Evolutionary conservation across 2,797 vertebrate genomes (phyloP).

Genomic region (Lacerta viridis): DNA sequence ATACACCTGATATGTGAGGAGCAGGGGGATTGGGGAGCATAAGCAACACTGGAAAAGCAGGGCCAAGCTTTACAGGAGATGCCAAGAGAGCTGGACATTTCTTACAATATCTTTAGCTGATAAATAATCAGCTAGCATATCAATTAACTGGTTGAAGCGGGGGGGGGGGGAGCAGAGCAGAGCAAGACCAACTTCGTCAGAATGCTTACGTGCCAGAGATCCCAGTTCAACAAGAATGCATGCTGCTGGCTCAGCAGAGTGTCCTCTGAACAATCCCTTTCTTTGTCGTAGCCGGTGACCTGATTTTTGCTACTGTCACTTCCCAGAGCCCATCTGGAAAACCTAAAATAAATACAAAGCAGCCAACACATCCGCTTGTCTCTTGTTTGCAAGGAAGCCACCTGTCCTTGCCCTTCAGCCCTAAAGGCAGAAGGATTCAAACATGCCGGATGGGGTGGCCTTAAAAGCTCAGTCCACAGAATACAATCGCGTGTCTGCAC

Average conservation of each 20-base stretch:
- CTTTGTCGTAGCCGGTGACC: background rate
- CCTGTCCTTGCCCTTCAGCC: background rate
- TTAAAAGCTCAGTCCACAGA: background rate
- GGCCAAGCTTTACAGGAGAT: background rate
- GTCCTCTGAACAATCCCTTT: background rate
- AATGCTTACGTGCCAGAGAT: background rate
- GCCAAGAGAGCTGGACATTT: background rate
- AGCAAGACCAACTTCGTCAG: background rate
- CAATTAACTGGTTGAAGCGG: no score
- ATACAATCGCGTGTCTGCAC: background rate
- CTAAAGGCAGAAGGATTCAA: background rate
- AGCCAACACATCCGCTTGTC: background rate
- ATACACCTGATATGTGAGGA: background rate
- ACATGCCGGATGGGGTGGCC: background rate
- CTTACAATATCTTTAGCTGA: background rate
- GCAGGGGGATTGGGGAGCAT: background rate
- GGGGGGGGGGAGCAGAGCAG: background rate
- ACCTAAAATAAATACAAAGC: constrained; percentile 29
- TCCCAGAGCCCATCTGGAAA: background rate
- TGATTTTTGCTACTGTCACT: background rate
- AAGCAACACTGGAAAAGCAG: background rate
- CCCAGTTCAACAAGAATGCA: background rate
- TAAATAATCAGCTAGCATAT: no score
- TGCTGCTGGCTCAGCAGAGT: background rate
- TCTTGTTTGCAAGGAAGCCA: background rate